Conservation (phyloP, 2,888 invertebrate genomes). For the Eremobia ochroleuca region DNA sequence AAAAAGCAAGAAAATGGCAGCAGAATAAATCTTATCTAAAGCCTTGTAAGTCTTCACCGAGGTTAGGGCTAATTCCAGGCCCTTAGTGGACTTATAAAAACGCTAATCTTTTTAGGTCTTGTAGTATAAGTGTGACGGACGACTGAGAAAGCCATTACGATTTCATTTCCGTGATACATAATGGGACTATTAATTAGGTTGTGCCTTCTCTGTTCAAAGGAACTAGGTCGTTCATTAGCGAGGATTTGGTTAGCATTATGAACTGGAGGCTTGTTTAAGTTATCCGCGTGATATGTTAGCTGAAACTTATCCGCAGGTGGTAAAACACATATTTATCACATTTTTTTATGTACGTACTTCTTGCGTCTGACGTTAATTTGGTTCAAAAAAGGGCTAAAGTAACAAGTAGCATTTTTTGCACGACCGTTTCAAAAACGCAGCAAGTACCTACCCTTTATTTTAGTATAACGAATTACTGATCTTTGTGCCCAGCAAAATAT, state of each 20-base stretch:
- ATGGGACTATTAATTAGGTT: slow-evolving; percentile 14
- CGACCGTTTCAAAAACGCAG: background rate
- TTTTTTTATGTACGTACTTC: background rate
- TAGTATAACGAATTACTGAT: background rate
- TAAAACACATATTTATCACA: background rate
- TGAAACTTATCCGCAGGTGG: background rate
- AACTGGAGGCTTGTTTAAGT: background rate
- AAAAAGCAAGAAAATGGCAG: slow-evolving; percentile 7
- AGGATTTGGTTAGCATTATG: slow-evolving; percentile 1
- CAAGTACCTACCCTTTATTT: background rate
- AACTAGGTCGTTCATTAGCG: slow-evolving; percentile 18
- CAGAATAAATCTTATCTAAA: slow-evolving; percentile 51
- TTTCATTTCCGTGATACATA: slow-evolving; percentile 22
- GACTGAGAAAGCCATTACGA: slow-evolving; percentile 6
- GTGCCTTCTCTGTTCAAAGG: slow-evolving; percentile 11
- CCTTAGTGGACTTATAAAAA: slow-evolving; percentile 49
- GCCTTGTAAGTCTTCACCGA: slow-evolving; percentile 32
- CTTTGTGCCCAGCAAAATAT: background rate
- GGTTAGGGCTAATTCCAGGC: slow-evolving; percentile 39
- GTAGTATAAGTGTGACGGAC: slow-evolving; percentile 4
- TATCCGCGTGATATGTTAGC: background rate
- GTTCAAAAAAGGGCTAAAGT: background rate
- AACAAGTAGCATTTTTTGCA: background rate
- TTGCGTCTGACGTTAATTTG: background rate
- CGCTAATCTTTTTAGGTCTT: slow-evolving; percentile 46